Base-by-base conservation (phyloP, 2,797 vertebrate species). In the Periparus ater region DNA sequence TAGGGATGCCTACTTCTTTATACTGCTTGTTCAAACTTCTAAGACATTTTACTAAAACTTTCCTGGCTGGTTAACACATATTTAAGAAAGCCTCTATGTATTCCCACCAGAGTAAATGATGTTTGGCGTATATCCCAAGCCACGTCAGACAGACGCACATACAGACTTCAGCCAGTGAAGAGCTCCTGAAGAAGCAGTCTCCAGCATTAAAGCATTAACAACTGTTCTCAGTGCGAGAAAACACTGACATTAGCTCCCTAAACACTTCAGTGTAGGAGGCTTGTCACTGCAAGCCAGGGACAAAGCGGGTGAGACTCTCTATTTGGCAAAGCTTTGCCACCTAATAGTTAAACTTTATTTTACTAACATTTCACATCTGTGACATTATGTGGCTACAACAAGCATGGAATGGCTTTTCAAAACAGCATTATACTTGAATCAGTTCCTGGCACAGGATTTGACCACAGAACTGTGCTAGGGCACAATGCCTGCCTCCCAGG, bases 41-140 rank as follows among this genome's bases (percentile, higher is more conserved):
- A 84, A 90, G 80, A 86, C 45, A 23, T 95, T 95, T 93, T 90
- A 87, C 55, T 84, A 90, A 86, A 38, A 91, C 53, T 96, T 97
- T 96, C 96, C 95, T 96, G 96, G 94, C 93, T 82, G 50, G 67
- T 71, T 93, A 91, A 44, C 57, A 68, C 0, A 20, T 20, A 13
- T 92, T 94, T 96, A 96, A 96, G 96, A 97, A 97, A 96, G 87
- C 62, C 85, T 94, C 92, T 93, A 85, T 66, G 11, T 61, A 85
- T 79, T 95, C 95, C 93, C 91, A 91, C 48, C 38, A 84, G 80
- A 57, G 67, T 91, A 96, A 96, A 91, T 86, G 86, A 89, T 2
- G 50, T 57, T 90, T 14, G 1, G 89, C 42, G 0, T 22, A 2
- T 3, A 50, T 67, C 89, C 83, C 83, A 12, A 89, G 94, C 89